Evolutionary conservation across 2,113 vertebrate genomes (phyloP).

Genomic region (Thunnus thynnus): DNA sequence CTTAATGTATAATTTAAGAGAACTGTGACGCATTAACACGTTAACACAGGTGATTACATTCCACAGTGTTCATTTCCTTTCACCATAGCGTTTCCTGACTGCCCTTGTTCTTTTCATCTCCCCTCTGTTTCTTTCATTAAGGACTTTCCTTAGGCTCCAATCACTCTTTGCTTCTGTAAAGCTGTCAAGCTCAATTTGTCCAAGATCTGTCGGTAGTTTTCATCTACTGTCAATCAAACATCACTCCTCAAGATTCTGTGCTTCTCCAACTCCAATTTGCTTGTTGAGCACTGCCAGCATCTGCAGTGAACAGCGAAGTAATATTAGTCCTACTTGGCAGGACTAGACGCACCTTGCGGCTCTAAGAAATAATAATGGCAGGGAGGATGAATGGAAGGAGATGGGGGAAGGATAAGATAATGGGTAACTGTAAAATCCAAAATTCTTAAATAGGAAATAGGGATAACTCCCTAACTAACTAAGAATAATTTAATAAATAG

Average conservation of each 20-base stretch:
- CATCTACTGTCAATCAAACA: constrained; percentile 46
- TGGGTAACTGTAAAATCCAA: background rate
- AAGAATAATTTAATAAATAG: too few relatives aligned
- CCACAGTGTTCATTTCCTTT: background rate
- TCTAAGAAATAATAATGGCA: background rate
- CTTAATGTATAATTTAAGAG: background rate
- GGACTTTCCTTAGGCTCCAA: background rate
- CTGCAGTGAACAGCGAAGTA: constrained; percentile 8
- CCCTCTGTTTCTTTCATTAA: constrained; percentile 17
- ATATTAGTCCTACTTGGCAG: constrained; percentile 48
- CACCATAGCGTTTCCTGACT: background rate
- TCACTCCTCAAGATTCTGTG: constrained; percentile 10
- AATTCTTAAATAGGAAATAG: background rate
- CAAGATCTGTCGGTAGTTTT: constrained; percentile 39
- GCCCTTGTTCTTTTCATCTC: constrained; percentile 2
- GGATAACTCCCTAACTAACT: too few relatives aligned
- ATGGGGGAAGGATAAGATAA: background rate
- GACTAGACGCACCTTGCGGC: constrained; percentile 1
- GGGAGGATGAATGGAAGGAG: constrained; percentile 17
- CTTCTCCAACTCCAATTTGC: constrained; percentile 7
- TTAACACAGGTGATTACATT: constrained; percentile 11
- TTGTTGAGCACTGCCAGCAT: background rate
- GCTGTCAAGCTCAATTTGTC: constrained; percentile 48
- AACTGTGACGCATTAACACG: background rate
- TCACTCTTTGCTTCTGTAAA: constrained; percentile 29